These are phyloP conservation scores for Clupea harengus DNA, from an alignment of 2,113 vertebrate species.

Conservation along the genomic window DNA sequence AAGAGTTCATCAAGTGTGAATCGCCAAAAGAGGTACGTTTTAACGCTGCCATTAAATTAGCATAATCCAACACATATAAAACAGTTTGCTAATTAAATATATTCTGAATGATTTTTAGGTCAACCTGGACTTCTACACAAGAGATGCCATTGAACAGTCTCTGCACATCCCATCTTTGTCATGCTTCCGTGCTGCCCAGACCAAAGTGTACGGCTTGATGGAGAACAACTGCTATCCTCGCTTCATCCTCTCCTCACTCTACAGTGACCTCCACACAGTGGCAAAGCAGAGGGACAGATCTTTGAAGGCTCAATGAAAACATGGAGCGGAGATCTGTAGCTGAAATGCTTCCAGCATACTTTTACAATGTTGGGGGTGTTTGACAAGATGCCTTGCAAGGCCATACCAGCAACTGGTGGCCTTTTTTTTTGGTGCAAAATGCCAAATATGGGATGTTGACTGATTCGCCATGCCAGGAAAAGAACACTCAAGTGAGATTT, in stretches of 20 bases:
- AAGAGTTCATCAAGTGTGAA: slow-evolving; percentile 83
- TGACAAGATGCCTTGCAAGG: background rate
- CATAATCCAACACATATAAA: background rate
- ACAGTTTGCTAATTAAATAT: background rate
- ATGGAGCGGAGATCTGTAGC: background rate
- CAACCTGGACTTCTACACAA: slow-evolving; percentile 88
- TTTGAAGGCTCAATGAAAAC: background rate
- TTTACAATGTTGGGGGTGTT: background rate
- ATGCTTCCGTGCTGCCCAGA: slow-evolving; percentile 81
- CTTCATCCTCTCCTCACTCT: slow-evolving; percentile 84
- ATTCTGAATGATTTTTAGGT: slow-evolving; percentile 70
- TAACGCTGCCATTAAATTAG: background rate
- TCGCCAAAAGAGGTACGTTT: slow-evolving; percentile 87
- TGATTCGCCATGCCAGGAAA: background rate
- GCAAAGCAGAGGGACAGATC: background rate
- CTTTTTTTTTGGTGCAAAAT: background rate
- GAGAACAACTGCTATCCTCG: slow-evolving; percentile 88
- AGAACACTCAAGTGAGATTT: background rate
- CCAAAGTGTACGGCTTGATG: slow-evolving; percentile 84
- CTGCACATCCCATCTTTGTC: slow-evolving; percentile 70
- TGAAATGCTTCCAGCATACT: background rate
- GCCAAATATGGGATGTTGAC: background rate
- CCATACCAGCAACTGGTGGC: background rate
- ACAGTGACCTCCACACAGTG: slow-evolving; percentile 65
- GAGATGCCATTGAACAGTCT: slow-evolving; percentile 73